Evolutionary conservation across 2,113 vertebrate species (phyloP).

Genomic region (Apodemus speciosus): DNA sequence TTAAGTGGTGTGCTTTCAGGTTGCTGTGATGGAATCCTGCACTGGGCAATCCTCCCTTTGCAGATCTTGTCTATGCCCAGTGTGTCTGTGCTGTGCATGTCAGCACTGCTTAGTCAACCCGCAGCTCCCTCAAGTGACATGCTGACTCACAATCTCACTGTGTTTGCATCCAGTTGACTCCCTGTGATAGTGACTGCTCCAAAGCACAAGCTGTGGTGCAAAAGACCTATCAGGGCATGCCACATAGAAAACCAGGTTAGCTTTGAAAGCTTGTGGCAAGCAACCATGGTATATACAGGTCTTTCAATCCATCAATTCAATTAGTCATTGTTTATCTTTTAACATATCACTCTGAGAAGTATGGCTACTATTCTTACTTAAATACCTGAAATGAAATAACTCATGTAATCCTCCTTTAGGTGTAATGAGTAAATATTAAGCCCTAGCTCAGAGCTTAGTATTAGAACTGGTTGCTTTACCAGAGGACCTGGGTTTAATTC

Average conservation of each 20-base stretch:
- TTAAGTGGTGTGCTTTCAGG: not conserved
- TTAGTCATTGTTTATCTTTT: not conserved
- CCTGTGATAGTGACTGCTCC: not conserved
- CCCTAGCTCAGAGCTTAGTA: not conserved
- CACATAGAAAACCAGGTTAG: too few relatives aligned
- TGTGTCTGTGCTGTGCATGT: not conserved
- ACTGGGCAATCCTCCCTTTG: too few relatives aligned
- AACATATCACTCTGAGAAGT: not conserved
- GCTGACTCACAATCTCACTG: not conserved
- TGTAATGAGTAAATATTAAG: not conserved
- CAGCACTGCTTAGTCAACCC: not conserved
- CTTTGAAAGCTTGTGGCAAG: not conserved
- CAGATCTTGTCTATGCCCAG: not conserved
- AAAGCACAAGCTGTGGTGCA: not conserved
- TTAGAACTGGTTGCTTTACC: not conserved
- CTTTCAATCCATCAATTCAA: not conserved
- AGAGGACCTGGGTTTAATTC: not conserved
- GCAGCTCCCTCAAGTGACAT: too few relatives aligned
- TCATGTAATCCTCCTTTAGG: slow-evolving; percentile 2
- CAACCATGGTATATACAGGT: not conserved
- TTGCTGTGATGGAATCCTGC: too few relatives aligned
- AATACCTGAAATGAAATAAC: not conserved
- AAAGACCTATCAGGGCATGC: not conserved
- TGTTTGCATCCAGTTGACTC: not conserved
- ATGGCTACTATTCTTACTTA: not conserved